phyloP scores from a whole-genome alignment of 2,113 vertebrate species.

The Elephantulus edwardii region DNA sequence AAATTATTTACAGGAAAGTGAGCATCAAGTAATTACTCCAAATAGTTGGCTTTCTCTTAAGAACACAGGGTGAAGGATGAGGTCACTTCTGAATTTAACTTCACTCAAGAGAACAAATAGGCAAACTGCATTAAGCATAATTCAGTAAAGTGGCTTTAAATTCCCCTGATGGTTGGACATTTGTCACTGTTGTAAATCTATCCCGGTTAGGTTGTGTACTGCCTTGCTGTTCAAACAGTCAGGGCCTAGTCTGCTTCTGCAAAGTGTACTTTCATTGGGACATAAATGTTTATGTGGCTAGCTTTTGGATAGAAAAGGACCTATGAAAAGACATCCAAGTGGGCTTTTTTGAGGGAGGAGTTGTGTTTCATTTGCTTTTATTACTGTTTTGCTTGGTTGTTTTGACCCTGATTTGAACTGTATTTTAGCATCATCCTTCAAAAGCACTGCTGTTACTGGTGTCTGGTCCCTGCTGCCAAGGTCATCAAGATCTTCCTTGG shows the following conservation, averaged over 20 bases:
- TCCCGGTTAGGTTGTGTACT: neutral
- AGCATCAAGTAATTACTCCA: conserved; percentile 49
- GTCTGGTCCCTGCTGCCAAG: neutral
- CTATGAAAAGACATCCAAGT: neutral
- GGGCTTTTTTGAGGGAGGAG: neutral
- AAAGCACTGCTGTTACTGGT: neutral
- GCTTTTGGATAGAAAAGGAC: neutral
- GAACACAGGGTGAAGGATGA: conserved; percentile 8
- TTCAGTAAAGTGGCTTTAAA: neutral
- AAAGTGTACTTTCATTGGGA: neutral
- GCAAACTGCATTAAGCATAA: neutral
- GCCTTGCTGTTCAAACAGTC: neutral
- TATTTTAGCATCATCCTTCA: neutral
- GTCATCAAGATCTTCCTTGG: neutral
- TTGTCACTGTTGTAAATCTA: neutral
- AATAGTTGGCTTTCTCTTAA: conserved; percentile 38
- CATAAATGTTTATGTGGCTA: neutral
- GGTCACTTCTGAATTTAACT: conserved; percentile 64
- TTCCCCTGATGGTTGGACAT: neutral
- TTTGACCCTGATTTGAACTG: neutral
- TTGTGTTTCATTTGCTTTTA: neutral
- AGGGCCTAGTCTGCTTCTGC: neutral
- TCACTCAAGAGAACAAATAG: conserved; percentile 21
- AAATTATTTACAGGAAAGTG: conserved; percentile 59
- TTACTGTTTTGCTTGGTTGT: neutral